Evolutionary conservation across 1,140 invertebrate genomes (phyloP).

Genomic region (Danaus plexippus): DNA sequence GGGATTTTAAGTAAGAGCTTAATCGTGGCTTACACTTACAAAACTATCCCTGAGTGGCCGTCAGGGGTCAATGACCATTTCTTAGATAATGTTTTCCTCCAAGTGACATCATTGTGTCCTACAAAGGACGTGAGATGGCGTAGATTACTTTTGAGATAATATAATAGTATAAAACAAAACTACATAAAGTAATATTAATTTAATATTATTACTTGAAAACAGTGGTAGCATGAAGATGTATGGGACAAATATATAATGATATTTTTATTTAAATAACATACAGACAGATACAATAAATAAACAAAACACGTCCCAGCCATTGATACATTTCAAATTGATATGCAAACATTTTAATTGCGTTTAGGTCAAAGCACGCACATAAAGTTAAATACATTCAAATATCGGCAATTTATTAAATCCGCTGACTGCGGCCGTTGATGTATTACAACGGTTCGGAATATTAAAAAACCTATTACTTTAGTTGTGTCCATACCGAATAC

Average conservation of each 20-base stretch:
- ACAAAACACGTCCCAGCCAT: background rate
- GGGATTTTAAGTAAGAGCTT: conserved; percentile 22
- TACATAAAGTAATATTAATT: no score
- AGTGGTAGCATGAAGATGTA: no score
- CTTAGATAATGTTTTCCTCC: conserved; percentile 38
- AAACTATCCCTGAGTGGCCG: conserved; percentile 31
- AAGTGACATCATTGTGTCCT: conserved; percentile 34
- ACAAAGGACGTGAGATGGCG: conserved; percentile 7
- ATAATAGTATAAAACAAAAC: no score
- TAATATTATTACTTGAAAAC: no score
- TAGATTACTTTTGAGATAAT: no score
- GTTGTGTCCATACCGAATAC: conserved; percentile 21
- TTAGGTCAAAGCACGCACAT: conserved; percentile 29
- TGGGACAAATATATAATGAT: no score
- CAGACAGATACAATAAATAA: no score
- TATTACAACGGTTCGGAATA: conserved; percentile 29
- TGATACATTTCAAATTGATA: conserved; percentile 21
- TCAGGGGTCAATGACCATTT: conserved; percentile 29
- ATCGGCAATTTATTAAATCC: conserved; percentile 33
- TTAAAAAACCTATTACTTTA: conserved; percentile 60
- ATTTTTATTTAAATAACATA: no score
- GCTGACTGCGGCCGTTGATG: conserved; percentile 33
- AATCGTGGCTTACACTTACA: conserved; percentile 19
- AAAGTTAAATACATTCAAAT: conserved; percentile 34
- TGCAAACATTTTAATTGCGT: conserved; percentile 37